Percentiles rank a stretch among this genome's conserved stretches.
Evolutionary conservation across 1,140 invertebrate species (phyloP).

Genomic region (Camponotus vicinus): DNA sequence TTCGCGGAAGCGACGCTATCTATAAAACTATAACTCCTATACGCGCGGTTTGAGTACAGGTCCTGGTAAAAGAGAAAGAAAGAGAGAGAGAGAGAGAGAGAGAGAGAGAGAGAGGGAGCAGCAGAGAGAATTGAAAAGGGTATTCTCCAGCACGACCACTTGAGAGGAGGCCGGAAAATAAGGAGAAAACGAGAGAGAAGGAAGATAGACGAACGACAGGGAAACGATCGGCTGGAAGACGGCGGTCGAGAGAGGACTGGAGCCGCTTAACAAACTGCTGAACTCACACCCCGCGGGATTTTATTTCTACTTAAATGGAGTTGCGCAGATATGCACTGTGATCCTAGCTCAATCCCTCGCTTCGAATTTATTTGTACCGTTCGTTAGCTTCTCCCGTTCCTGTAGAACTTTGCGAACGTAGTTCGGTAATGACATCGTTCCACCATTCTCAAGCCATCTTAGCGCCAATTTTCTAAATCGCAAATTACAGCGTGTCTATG

Average conservation of each 20-base stretch:
- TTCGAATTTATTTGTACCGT: conserved; percentile 71
- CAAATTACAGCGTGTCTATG: conserved; percentile 42
- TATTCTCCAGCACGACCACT: conserved; percentile 53
- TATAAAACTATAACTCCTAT: conserved; percentile 65
- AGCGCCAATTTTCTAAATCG: conserved; percentile 48
- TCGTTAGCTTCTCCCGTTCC: conserved; percentile 40
- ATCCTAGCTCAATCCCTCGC: conserved; percentile 73
- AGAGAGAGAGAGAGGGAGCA: no score
- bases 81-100: no score
- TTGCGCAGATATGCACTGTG: conserved; percentile 80
- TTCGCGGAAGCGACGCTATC: conserved; percentile 34
- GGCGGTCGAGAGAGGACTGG: conserved; percentile 61
- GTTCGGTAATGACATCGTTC: conserved; percentile 38
- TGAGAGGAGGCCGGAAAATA: conserved; percentile 69
- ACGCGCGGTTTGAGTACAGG: conserved; percentile 10
- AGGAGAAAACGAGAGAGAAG: conserved; percentile 67
- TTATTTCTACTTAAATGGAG: conserved; percentile 84
- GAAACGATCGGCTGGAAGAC: conserved; percentile 52
- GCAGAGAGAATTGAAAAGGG: conserved; percentile 56
- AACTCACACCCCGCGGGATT: conserved; percentile 83
- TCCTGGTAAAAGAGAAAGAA: conserved; percentile 33
- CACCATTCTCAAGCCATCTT: conserved; percentile 32
- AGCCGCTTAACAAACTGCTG: conserved; percentile 84
- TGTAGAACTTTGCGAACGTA: conserved; percentile 35
- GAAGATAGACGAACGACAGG: conserved; percentile 60